Evolutionary conservation across 2,797 vertebrate genomes (phyloP).

Genomic region (Astyanax mexicanus): DNA sequence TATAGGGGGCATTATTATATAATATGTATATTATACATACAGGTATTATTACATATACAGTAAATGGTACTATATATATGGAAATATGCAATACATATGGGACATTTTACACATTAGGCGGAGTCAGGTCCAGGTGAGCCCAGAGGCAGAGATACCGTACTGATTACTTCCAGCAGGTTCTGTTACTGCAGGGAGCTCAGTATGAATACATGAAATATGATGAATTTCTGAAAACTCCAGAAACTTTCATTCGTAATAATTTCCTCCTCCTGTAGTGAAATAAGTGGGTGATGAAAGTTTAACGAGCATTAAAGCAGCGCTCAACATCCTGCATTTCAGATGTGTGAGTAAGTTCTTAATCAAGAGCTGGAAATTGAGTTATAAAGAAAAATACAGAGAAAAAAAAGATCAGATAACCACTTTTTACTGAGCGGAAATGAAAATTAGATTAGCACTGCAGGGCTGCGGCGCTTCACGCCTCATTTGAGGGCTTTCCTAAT

Average conservation of each 20-base stretch:
- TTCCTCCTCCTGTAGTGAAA: neutral
- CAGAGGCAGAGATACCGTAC: no score
- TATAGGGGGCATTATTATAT: no score
- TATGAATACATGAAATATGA: no score
- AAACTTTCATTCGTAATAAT: neutral
- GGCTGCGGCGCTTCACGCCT: conserved; percentile 76
- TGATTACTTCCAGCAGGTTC: no score
- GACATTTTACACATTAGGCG: no score
- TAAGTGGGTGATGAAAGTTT: conserved; percentile 28
- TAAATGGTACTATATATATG: no score
- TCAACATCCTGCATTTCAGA: conserved; percentile 26
- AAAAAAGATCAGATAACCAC: conserved; percentile 78
- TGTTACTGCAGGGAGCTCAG: no score
- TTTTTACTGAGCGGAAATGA: conserved; percentile 79
- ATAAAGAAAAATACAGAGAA: conserved; percentile 59
- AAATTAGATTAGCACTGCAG: conserved; percentile 79
- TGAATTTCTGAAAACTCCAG: neutral
- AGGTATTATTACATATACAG: no score
- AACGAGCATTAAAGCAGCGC: conserved; percentile 30
- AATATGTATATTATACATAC: no score
- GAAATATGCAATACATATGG: no score
- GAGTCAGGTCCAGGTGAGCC: no score
- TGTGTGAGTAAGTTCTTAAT: conserved; percentile 49
- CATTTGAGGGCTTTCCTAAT: conserved; percentile 83
- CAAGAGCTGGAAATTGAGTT: conserved; percentile 45